phyloP scores from a whole-genome alignment of 2,113 vertebrate species.

The Paramisgurnus dabryanus region DNA sequence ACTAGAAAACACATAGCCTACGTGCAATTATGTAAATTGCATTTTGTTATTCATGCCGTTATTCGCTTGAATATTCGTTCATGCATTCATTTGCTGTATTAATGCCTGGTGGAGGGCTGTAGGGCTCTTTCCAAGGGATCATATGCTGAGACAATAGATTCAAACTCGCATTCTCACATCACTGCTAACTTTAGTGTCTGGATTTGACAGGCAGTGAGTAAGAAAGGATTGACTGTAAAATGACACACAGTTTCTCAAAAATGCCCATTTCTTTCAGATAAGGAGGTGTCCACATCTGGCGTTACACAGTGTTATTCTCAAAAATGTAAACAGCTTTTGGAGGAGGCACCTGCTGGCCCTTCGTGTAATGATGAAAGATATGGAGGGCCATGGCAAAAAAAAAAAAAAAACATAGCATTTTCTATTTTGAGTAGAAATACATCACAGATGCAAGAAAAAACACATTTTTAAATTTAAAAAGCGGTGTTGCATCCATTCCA shows the following conservation, averaged over 20 bases:
- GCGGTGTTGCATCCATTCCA: not conserved
- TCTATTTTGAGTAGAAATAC: not conserved
- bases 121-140: constrained; percentile 46
- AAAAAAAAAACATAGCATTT: not conserved
- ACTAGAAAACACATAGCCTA: constrained; percentile 72
- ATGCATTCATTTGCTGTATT: constrained; percentile 78
- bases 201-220: constrained; percentile 32
- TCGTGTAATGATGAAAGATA: not conserved
- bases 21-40: constrained; percentile 77
- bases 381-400: too few species aligned
- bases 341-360: constrained; percentile 24
- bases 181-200: constrained; percentile 18
- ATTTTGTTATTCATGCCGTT: constrained; percentile 77
- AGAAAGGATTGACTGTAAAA: not conserved
- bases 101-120: constrained; percentile 48
- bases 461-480: not conserved
- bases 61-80: constrained; percentile 73
- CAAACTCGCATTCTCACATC: not conserved
- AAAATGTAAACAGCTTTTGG: constrained; percentile 29
- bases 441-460: not conserved
- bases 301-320: constrained; percentile 26
- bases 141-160: constrained; percentile 30
- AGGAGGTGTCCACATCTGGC: constrained; percentile 27
- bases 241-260: not conserved
- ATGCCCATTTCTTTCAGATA: constrained; percentile 8